phyloP scores from a whole-genome alignment of 2,888 invertebrate genomes.

The Orthosia gothica region DNA sequence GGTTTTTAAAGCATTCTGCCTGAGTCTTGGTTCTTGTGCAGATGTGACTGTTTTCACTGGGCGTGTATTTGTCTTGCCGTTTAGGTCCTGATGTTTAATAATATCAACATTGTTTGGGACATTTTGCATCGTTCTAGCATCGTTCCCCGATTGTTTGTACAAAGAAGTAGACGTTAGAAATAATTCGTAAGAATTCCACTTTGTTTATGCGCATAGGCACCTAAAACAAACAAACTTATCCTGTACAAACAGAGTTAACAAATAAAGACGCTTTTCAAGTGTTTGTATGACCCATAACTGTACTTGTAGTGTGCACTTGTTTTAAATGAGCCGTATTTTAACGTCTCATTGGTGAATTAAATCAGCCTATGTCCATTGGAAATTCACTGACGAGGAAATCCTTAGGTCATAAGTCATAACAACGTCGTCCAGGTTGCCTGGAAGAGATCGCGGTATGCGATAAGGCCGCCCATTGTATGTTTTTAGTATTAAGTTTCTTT shows the following conservation, averaged over 20 bases:
- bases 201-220: conserved; percentile 37
- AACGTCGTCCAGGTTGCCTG: too few relatives aligned
- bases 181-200: conserved; percentile 51
- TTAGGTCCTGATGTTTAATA: too few relatives aligned
- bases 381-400: neutral
- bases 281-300: conserved; percentile 48
- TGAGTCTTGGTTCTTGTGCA: too few relatives aligned
- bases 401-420: neutral
- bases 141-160: conserved; percentile 9
- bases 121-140: too few relatives aligned
- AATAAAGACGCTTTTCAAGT: conserved; percentile 42
- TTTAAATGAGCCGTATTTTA: conserved; percentile 7
- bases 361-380: neutral
- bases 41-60: too few relatives aligned
- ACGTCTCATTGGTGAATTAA: neutral
- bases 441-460: too few relatives aligned
- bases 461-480: too few relatives aligned
- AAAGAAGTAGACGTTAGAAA: conserved; percentile 25
- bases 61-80: too few relatives aligned
- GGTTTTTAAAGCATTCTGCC: too few relatives aligned
- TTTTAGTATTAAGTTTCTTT: too few relatives aligned
- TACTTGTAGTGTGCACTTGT: conserved; percentile 21
- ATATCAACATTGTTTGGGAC: too few relatives aligned
- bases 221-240: conserved; percentile 63
- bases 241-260: conserved; percentile 57